Evolutionary conservation across 2,888 invertebrate species (phyloP), one percentile per base, ranked within the genome.

Genomic region (Rhagophthalmus giganteus): DNA sequence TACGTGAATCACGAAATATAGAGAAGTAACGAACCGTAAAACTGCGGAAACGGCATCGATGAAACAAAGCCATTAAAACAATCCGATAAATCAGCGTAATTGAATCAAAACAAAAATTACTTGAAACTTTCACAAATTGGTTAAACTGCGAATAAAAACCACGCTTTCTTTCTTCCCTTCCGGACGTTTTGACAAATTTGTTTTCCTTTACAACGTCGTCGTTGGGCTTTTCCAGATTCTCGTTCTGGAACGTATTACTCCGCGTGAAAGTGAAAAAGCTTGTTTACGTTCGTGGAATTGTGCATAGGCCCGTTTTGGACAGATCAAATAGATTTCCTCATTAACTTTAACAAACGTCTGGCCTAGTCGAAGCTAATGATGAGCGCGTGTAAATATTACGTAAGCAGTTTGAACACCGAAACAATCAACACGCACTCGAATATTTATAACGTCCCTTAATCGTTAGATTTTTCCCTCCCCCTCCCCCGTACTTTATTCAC

Each of bases 181-280:
- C 64, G n/a, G 70, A 66, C 70, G 60, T 62, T 64, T 68, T 70
- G 70, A 70, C 65, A 69, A 70, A 70, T 70, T 65, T 70, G 68
- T 70, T 70, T 69, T 68, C 63, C 57, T 54, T 54, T 59, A 54
- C 41, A 39, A 37, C 42, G 33, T 57, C 56, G 59, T 61, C 47
- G 41, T 47, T 45, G 48, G 52, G 46, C 49, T 32, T 49, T 51
- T 41, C 45, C 45, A 44, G 41, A 34, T 46, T 48, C 51, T 49
- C 40, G 49, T 48, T 55, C 33, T 39, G 13, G 24, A 16, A 38
- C 47, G 44, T 31, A 35, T 35, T 33, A 34, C 45, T 26, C 26
- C 39, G 35, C 14, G 28, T 32, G 45, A 52, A 45, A 50, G 44
- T 35, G 49, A 54, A 54, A 53, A 53, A 47, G 48, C 48, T 40